These are phyloP conservation scores for human DNA, from an alignment of 2,113 vertebrate species.

Conservation along the genomic window GRCh38 chr15:70806501-70807000, in stretches of 20 bases:
- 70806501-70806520: not conserved
- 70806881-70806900: not conserved
- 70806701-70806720: accelerated
- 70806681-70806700: not conserved
- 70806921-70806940: not conserved
- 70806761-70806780: not conserved
- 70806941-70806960: not conserved
- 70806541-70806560: accelerated
- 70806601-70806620: not conserved
- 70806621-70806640: accelerated
- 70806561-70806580: not conserved
- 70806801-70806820: not conserved
- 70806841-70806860: not conserved
- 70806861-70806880: not conserved
- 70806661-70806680: not conserved
- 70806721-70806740: not conserved
- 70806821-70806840: not conserved
- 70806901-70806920: not conserved
- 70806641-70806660: not conserved
- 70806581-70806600: no score
- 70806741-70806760: not conserved
- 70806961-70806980: not conserved
- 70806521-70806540: not conserved
- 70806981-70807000: not conserved
- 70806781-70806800: accelerated